These are phyloP conservation scores for Rhyacophila evoluta DNA, from an alignment of 2,888 invertebrate genomes.

Conservation along the genomic window DNA sequence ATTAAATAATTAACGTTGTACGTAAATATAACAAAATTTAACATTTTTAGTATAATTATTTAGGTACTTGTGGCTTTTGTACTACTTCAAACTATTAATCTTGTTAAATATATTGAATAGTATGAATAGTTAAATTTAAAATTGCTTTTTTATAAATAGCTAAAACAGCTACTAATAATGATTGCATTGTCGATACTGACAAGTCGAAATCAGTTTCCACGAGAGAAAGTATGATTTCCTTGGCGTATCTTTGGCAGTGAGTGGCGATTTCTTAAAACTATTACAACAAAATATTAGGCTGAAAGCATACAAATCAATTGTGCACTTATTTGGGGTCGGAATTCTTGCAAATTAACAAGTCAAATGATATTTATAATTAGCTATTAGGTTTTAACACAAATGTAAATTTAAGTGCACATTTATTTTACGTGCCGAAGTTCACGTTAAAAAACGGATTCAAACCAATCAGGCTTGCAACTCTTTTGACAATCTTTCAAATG, in stretches of 20 bases:
- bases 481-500: background rate
- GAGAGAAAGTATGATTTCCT: background rate
- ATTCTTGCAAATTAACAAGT: slow-evolving; percentile 3
- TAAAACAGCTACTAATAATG: background rate
- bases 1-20: background rate
- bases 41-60: background rate
- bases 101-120: background rate
- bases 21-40: slow-evolving; percentile 7
- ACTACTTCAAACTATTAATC: background rate
- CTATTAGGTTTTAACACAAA: background rate
- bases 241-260: background rate
- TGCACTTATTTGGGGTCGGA: background rate
- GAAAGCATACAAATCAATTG: background rate
- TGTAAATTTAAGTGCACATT: background rate
- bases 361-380: background rate
- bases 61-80: slow-evolving; percentile 11
- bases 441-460: background rate
- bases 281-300: background rate
- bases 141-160: background rate
- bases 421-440: background rate
- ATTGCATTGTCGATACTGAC: background rate
- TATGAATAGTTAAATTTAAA: background rate
- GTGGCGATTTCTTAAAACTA: background rate
- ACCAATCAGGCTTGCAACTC: background rate
- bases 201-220: background rate